Evolutionary conservation across 2,113 vertebrate genomes (phyloP), one percentile per base, ranked within the genome.

Genomic region (Semnornis frantzii): DNA sequence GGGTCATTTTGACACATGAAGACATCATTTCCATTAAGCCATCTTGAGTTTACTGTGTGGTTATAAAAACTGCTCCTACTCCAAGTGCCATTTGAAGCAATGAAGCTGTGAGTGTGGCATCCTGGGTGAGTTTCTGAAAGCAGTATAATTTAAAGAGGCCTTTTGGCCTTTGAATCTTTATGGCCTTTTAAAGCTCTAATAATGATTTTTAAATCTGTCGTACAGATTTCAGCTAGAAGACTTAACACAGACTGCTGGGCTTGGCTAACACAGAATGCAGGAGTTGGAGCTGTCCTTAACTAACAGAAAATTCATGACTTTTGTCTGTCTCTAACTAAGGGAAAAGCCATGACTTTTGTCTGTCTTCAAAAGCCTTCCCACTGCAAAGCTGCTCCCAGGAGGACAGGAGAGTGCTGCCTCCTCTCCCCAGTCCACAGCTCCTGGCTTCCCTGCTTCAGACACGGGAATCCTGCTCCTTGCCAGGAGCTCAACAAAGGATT

Each of bases 11-110:
- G 98, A 98, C 98, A 99, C 98, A 98, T 98, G 98, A 98, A 99
- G 98, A 98, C 98, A 98, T 98, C 91, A 98, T 99, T 98, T 99
- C 99, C 98, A 99, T 99, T 98, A 98, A 98, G 97, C 97, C 97
- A 98, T 97, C 97, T 97, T 97, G 98, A 97, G 95, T 98, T 98
- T 98, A 98, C 98, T 97, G 97, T 97, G 97, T 87, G 97, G 98
- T 98, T 98, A 98, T 98, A 98, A 98, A 98, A 98, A 98, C 97
- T 94, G 97, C 97, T 97, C 98, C 95, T 97, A 97, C 97, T 98
- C 97, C 93, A 97, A 98, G 72, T 85, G 93, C 92, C 97, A 94
- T 98, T 97, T 97, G 97, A 98, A 98, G 92, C 92, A 97, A 93
- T 65, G 94, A 95, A 88, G 80, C 70, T 94, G 73, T 94, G 95